Base-by-base conservation (phyloP, 2,113 vertebrate genomes). In the Mirza zaza region DNA sequence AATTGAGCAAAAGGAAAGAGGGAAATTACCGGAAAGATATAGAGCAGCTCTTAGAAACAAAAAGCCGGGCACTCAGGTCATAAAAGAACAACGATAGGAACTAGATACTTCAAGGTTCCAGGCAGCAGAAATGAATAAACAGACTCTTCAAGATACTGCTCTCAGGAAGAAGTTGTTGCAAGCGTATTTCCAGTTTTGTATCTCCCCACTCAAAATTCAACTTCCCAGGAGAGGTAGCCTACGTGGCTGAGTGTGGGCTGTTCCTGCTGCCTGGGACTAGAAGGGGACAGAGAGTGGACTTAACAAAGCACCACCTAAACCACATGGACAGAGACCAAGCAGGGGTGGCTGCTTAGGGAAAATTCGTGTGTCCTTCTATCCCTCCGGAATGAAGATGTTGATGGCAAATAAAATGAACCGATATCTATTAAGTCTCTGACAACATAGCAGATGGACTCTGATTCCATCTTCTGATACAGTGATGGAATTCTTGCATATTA, bases 381-480 rank as follows among this genome's bases (percentile, higher is more conserved):
- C 59, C 14, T 94, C 20, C 25, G 45, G 25, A 71, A 36, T 45
- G 25, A 13, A 59, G 42, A 55, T 25, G 18, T 10, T 8, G 42
- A 59, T n/a, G 34, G 79, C 29, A 45, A 39, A 42, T 4, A 25
- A 57, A 45, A 52, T 32, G 17, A 29, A 52, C 14, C 36, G 12
- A 23, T 23, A 2, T 0, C 39, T 11, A 27, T 18, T 2, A 14
- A 61, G n/a, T 32, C n/a, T 15, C 61, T 42, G 36, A 25, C 3
- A 15, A 13, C 59, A 76, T 9, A 63, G 17, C 2, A 4, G 39
- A 50, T 0, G 4, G 8, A 25, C 12, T 52, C 3, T 11, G 61
- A 18, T 8, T 39, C n/a, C 45, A 14, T 67, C 36, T 50, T 63
- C 29, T 84, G 42, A 65, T 20, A 11, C 57, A 59, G 11, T 12